Evolutionary conservation across 2,797 vertebrate genomes (phyloP), one percentile per base, ranked within the genome.

Genomic region (Falco berigora): DNA sequence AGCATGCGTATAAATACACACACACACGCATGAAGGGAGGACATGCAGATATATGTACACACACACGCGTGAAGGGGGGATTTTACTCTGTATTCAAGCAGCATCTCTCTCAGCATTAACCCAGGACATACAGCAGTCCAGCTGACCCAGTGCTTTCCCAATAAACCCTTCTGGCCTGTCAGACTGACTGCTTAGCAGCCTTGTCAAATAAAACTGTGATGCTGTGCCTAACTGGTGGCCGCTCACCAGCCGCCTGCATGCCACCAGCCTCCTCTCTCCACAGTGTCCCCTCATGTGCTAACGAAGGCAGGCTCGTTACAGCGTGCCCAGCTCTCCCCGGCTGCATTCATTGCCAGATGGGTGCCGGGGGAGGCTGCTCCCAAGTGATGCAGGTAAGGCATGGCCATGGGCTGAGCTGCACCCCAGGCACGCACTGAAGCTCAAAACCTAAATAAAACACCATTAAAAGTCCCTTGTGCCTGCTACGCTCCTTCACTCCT

Each of bases 141-240:
- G 17, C 49, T 42, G 67, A 34, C 23, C n/a, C 44, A 7, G 0
- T 2, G 16, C 42, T 52, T 32, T 38, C 73, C 67, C 80, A 15
- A 5, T 2, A 50, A 28, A 20, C 12, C 62, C 62, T 23, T 8
- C 27, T 7, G 27, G 10, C 27, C 16, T 9, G 13, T 28, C 28
- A 24, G 28, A 32, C 49, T 8, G 12, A 18, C 44, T 14, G 27
- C 30, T 23, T 20, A 19, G 50, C 47, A 24, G 34, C 3, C 2
- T 5, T 28, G 42, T 8, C 62, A 27, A 10, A 17, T 5, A 8
- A 20, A 50, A 12, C 22, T 0, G 2, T 4, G 10, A 25, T 4
- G 38, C 47, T 17, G 5, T 40, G 38, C 64, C 71, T 6, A 32
- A 30, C 14, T 0, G 10, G 8, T 2, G 30, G n/a, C 49, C 9